Evolutionary conservation across 2,797 vertebrate genomes (phyloP).

Genomic region (Melanotaenia boesemani): DNA sequence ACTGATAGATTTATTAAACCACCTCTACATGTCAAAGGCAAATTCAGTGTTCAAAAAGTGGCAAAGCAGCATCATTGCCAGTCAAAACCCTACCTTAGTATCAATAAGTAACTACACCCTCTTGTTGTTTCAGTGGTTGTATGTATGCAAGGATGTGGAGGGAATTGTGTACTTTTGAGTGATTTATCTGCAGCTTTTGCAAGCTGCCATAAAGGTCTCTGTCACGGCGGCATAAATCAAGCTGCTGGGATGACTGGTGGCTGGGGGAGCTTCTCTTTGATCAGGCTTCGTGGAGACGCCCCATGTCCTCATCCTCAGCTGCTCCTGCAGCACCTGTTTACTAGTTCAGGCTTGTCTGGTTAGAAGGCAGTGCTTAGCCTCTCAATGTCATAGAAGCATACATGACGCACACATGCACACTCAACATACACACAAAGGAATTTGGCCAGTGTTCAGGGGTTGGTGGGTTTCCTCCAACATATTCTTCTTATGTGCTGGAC

Average conservation of each 20-base stretch:
- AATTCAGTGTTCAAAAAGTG: slow-evolving; percentile 25
- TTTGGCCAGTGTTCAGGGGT: slow-evolving; percentile 43
- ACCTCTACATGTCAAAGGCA: slow-evolving; percentile 30
- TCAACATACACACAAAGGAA: slow-evolving; percentile 71
- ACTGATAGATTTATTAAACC: slow-evolving; percentile 52
- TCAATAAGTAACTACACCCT: slow-evolving; percentile 20
- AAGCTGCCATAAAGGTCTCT: slow-evolving; percentile 66
- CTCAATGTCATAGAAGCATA: slow-evolving; percentile 64
- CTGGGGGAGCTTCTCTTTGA: slow-evolving; percentile 79
- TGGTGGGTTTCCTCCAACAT: slow-evolving; percentile 39
- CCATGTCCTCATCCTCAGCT: slow-evolving; percentile 81
- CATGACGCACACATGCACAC: slow-evolving; percentile 56
- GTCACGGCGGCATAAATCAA: slow-evolving; percentile 81
- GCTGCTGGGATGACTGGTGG: slow-evolving; percentile 74
- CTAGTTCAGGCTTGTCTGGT: slow-evolving; percentile 82
- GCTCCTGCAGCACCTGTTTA: slow-evolving; percentile 82
- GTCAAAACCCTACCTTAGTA: slow-evolving; percentile 17
- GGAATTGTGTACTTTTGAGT: slow-evolving; percentile 45
- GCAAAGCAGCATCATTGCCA: slow-evolving; percentile 12
- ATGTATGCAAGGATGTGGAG: slow-evolving; percentile 12
- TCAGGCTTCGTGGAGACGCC: slow-evolving; percentile 79
- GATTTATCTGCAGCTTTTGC: slow-evolving; percentile 55
- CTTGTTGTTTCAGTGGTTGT: slow-evolving; percentile 13
- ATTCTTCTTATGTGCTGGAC: slow-evolving; percentile 34
- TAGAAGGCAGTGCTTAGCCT: slow-evolving; percentile 61